phyloP scores from a whole-genome alignment of 2,113 vertebrate genomes.

The Glaucomys volans region DNA sequence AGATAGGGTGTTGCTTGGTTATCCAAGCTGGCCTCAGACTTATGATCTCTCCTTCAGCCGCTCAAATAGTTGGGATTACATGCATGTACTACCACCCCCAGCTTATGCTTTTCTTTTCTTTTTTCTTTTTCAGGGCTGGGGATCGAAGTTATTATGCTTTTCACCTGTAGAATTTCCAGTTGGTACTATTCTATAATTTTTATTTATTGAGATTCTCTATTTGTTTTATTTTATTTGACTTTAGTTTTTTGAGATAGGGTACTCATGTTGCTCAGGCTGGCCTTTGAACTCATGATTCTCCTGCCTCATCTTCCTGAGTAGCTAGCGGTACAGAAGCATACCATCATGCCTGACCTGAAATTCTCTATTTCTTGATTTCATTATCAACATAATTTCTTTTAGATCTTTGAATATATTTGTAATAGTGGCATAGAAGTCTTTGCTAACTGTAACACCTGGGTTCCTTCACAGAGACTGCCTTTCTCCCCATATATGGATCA shows the following conservation, averaged over 20 bases:
- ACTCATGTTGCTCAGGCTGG: too few species aligned
- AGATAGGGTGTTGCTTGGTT: too few species aligned
- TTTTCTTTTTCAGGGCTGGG: not conserved
- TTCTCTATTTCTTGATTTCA: not conserved
- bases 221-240: too few species aligned
- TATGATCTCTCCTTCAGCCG: too few species aligned
- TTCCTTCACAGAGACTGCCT: not conserved
- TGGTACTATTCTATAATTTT: not conserved
- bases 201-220: not conserved
- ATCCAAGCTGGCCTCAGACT: too few species aligned
- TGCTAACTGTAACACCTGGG: not conserved
- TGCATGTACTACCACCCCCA: too few species aligned
- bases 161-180: not conserved
- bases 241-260: too few species aligned
- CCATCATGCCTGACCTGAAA: not conserved
- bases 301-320: not conserved
- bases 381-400: not conserved
- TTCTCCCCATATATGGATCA: not conserved
- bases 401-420: not conserved
- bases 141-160: not conserved
- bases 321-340: too few species aligned
- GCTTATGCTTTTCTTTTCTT: too few species aligned
- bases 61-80: too few species aligned
- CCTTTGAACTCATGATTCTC: not conserved
- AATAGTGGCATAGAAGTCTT: not conserved